Evolutionary conservation across 2,888 invertebrate species (phyloP), one percentile per base, ranked within the genome.

Genomic region (Limnephilus auricula): DNA sequence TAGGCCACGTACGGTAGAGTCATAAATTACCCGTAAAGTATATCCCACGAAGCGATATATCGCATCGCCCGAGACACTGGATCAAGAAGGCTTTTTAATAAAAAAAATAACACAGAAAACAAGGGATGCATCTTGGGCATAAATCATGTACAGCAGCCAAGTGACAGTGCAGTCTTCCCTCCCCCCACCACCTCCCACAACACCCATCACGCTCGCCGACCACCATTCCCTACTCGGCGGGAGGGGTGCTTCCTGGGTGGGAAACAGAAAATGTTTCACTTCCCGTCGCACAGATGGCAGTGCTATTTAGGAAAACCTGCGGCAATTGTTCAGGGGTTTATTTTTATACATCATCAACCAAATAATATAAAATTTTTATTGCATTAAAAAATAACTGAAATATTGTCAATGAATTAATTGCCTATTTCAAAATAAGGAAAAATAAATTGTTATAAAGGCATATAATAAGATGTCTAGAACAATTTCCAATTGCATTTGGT

Each of bases 21-120:
- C 85, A 45, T 85, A 85, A 85, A 85, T 85, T n/a, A 85, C 9
- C 85, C 85, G 45, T 13, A 50, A 50, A 85, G 50, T 85, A 50
- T 85, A 85, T 85, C 85, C 65, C 2, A 25, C 65, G 25, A 25
- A 65, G 40, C 78, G 34, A 85, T 90, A 84, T 90, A 90, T 90
- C 65, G 65, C 45, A 86, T 79, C 30, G 31, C 85, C 31, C 45
- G 32, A 91, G 91, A 82, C 82, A 91, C 65, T 91, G 88, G 88
- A 91, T 91, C 88, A 88, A 79, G 90, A 84, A 87, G 91, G 78
- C 89, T 79, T 79, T 88, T 82, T 91, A 91, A 85, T 91, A 89
- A 88, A 88, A 90, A 82, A 45, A 90, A 90, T 37, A 78, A 32
- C 15, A 32, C 50, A 90, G 65, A 90, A 82, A 82, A 91, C 50